A percentile compares a stretch with the other conserved stretches of the same genome.
These are phyloP conservation scores for Dendronephthya gigantea DNA, from an alignment of 64 coral and sea anemone species.

Conservation along the genomic window DNA sequence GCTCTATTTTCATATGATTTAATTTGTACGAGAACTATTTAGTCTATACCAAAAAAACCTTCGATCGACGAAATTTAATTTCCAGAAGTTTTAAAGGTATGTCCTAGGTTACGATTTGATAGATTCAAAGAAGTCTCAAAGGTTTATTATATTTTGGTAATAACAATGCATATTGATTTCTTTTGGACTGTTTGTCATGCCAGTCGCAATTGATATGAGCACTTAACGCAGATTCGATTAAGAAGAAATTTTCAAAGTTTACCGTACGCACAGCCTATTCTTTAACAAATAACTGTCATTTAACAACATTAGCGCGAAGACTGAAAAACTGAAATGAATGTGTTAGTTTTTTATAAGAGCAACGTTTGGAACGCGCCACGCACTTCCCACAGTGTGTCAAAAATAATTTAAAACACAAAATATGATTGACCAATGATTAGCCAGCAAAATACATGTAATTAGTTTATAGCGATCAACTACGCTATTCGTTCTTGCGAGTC, in stretches of 20 bases:
- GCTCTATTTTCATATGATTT: neutral
- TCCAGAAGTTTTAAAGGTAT: neutral
- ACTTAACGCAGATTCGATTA: neutral
- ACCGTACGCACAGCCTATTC: neutral
- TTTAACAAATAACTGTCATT: neutral
- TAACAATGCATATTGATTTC: neutral
- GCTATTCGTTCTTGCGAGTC: neutral
- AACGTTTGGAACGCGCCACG: neutral
- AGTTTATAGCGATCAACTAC: neutral
- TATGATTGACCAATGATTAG: slow-evolving; percentile 17
- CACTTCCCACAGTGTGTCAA: slow-evolving; percentile 12
- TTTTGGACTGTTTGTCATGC: neutral
- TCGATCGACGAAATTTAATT: neutral
- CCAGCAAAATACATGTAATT: slow-evolving; percentile 11
- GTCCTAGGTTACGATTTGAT: neutral
- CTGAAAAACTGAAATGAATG: neutral
- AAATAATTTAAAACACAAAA: slow-evolving; percentile 12
- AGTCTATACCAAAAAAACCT: neutral
- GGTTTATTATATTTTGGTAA: neutral
- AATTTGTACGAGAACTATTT: neutral
- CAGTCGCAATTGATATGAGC: neutral
- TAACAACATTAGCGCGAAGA: neutral
- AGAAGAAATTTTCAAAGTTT: neutral
- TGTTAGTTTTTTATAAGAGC: neutral
- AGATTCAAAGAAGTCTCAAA: neutral